phyloP scores from a whole-genome alignment of 1,140 invertebrate species.

The Pteromalus puparum region DNA sequence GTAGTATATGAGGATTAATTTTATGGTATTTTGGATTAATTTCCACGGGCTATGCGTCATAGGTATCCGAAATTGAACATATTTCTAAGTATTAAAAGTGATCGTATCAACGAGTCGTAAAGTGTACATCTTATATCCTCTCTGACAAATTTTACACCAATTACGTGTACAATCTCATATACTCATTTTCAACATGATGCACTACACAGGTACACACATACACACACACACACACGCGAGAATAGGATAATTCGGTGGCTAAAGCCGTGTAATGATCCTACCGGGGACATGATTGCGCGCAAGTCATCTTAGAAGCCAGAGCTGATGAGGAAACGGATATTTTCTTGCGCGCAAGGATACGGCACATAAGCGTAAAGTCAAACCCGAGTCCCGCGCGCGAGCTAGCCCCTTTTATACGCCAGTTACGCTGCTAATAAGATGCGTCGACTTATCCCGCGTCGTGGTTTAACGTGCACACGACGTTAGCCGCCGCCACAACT shows the following conservation, averaged over 20 bases:
- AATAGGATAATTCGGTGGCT: not conserved
- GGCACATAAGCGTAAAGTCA: not conserved
- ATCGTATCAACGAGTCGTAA: not conserved
- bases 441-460: slow-evolving; percentile 25
- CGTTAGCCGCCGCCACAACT: not conserved
- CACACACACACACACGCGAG: not conserved
- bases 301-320: not conserved
- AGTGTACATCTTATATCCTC: not conserved
- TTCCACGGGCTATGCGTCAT: no score
- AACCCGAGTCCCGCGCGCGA: no score
- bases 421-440: slow-evolving; percentile 43
- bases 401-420: slow-evolving; percentile 31
- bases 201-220: not conserved
- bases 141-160: not conserved
- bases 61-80: no score
- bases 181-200: not conserved
- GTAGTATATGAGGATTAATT: no score
- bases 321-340: slow-evolving; percentile 38
- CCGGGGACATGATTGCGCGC: not conserved
- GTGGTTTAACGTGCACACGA: not conserved
- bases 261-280: not conserved
- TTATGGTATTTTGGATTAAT: no score
- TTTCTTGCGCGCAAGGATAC: not conserved
- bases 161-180: not conserved
- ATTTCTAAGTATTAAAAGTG: no score